Evolutionary conservation across 2,888 invertebrate species (phyloP), one percentile per base, ranked within the genome.

Genomic region (Ichneumoninae sp.): DNA sequence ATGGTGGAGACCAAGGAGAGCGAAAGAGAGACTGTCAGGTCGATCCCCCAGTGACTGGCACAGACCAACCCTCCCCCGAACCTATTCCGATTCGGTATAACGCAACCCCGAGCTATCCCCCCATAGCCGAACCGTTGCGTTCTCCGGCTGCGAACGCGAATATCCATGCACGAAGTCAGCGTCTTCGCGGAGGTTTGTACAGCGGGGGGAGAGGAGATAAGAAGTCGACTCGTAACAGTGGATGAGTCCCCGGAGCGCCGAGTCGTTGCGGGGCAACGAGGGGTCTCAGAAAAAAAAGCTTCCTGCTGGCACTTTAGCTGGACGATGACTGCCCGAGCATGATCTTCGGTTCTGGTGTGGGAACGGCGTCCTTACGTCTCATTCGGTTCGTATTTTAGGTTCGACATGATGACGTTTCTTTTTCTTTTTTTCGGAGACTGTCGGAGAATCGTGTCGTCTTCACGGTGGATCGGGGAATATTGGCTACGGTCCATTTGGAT

Each of bases 11-110:
- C 76, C 52, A 76, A 57, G 54, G 71, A 71, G 83, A 71, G 83
- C 82, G 80, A 80, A 84, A 83, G 87, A 65, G 72, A 81, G 70
- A 72, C 60, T 86, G 80, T 84, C 86, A 78, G 83, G 80, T 86
- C 79, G 87, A 87, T 89, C 89, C 88, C 88, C 88, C 80, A 69
- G 88, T 89, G 90, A 90, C 89, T 89, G 89, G 80, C 88, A 86
- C 87, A 82, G 82, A 86, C 86, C 86, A 86, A 83, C 87, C 86
- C 77, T 47, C 44, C 85, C 52, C 85, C 83, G 82, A 84, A 87
- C 86, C 87, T 84, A 62, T 79, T 65, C 86, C 82, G 84, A 87
- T 84, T 80, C 80, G 74, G 75, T 70, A 83, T 66, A 81, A 84
- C 84, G 86, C 79, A 84, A 83, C 83, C 81, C 62, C 81, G 72